Conservation (phyloP, 2,113 vertebrate species). For the Fulica atra region DNA sequence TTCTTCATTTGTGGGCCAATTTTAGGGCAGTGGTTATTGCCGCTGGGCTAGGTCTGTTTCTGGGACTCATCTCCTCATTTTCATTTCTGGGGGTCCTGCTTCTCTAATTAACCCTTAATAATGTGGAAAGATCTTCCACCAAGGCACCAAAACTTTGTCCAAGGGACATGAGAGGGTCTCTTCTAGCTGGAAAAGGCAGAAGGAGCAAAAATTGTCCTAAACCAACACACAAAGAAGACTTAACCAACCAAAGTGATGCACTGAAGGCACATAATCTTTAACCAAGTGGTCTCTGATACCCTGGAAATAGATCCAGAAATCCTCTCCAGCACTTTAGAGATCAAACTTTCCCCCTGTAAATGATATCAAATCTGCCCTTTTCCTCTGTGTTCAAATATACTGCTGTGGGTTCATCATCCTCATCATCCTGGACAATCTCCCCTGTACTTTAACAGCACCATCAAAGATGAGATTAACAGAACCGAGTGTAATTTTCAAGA, state of each 20-base stretch:
- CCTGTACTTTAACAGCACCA: background rate
- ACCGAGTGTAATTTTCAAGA: background rate
- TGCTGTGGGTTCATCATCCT: rapidly evolving
- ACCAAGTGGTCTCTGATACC: background rate
- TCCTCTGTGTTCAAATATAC: background rate
- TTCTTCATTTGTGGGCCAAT: background rate
- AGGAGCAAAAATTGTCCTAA: background rate
- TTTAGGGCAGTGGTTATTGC: background rate
- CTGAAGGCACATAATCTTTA: background rate
- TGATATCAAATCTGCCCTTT: background rate
- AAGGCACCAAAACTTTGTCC: background rate
- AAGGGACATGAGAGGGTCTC: background rate
- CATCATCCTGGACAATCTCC: background rate
- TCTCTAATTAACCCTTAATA: background rate
- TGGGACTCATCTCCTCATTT: background rate
- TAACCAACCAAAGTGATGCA: background rate
- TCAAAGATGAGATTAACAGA: background rate
- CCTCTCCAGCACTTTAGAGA: background rate
- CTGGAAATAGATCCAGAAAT: background rate
- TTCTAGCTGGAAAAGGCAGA: background rate
- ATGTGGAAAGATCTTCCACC: background rate
- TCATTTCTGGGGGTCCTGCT: background rate
- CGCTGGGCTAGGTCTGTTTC: background rate
- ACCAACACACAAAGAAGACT: rapidly evolving
- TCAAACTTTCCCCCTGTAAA: background rate